These are phyloP conservation scores for Monomorium pharaonis DNA, from an alignment of 1,140 invertebrate species.

Conservation along the genomic window DNA sequence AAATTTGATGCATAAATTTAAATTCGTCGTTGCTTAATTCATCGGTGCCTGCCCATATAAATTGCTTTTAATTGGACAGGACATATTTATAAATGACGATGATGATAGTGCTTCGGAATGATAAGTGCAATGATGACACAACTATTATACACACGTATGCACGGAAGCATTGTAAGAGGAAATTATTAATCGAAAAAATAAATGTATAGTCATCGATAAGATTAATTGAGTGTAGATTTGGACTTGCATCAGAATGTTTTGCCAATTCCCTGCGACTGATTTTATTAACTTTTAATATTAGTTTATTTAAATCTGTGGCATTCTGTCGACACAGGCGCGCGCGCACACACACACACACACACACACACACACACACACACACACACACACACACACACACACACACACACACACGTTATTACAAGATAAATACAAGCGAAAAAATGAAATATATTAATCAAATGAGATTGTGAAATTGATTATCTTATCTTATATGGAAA, in stretches of 20 bases:
- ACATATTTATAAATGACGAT: neutral
- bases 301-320: too few relatives aligned
- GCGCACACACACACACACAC: neutral
- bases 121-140: neutral
- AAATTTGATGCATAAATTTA: neutral
- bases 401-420: neutral
- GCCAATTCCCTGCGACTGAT: too few relatives aligned
- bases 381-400: neutral
- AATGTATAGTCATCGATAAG: too few relatives aligned
- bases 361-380: neutral
- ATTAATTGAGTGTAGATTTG: too few relatives aligned
- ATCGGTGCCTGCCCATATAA: neutral
- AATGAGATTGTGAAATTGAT: neutral
- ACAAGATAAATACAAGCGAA: neutral
- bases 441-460: neutral
- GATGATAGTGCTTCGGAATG: slow-evolving; percentile 4
- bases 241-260: too few relatives aligned
- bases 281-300: too few relatives aligned
- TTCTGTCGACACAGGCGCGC: too few relatives aligned
- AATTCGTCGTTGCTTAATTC: neutral
- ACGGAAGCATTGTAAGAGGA: too few relatives aligned
- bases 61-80: slow-evolving; percentile 14
- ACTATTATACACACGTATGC: neutral
- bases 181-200: too few relatives aligned
- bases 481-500: neutral